phyloP scores from a whole-genome alignment of 2,888 invertebrate species.

The Zygothrica quintamaculata region DNA sequence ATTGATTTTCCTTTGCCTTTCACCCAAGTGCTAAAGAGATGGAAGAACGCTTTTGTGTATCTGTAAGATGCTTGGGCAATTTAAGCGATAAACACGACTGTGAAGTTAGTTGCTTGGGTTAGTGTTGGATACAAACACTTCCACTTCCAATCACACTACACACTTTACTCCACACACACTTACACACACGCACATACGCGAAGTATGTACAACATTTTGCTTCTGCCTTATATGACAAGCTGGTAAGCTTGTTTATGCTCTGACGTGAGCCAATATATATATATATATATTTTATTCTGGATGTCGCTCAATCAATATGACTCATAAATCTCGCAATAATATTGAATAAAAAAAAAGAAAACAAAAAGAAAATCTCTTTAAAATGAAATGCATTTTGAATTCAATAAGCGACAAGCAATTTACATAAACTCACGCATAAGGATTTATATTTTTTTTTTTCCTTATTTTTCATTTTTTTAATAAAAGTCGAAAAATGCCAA shows the following conservation, averaged over 20 bases:
- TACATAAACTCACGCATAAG: slow-evolving; percentile 23
- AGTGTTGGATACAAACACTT: slow-evolving; percentile 25
- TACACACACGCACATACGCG: slow-evolving; percentile 28
- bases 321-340: slow-evolving; percentile 56
- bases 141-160: neutral
- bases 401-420: slow-evolving; percentile 37
- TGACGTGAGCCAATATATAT: slow-evolving; percentile 53
- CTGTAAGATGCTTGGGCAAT: slow-evolving; percentile 59
- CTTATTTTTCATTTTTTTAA: slow-evolving; percentile 15
- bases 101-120: slow-evolving; percentile 43
- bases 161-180: neutral
- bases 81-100: slow-evolving; percentile 65
- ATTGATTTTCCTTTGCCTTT: slow-evolving; percentile 56
- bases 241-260: slow-evolving; percentile 46
- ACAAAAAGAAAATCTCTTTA: slow-evolving; percentile 11
- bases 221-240: slow-evolving; percentile 34
- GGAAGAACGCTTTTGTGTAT: slow-evolving; percentile 43
- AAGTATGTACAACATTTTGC: slow-evolving; percentile 43
- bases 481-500: slow-evolving; percentile 3
- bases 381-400: slow-evolving; percentile 36
- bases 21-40: slow-evolving; percentile 20
- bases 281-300: slow-evolving; percentile 44
- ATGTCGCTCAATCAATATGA: slow-evolving; percentile 40
- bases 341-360: slow-evolving; percentile 1
- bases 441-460: too few species aligned